phyloP scores from a whole-genome alignment of 1,140 invertebrate species.

The Cydia strobilella region DNA sequence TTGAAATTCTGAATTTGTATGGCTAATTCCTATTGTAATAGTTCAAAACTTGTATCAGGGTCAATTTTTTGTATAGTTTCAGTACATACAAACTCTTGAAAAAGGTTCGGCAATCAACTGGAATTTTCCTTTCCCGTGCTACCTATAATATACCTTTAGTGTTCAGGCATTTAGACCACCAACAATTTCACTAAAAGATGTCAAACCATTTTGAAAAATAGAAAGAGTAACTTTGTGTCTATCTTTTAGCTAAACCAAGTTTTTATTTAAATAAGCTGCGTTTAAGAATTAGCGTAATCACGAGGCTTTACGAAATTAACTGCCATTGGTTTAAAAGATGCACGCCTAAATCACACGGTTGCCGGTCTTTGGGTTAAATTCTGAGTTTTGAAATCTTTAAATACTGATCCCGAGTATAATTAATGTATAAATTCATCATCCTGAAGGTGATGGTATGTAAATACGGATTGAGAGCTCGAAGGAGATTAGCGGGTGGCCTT shows the following conservation, averaged over 20 bases:
- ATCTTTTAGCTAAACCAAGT: too few relatives aligned
- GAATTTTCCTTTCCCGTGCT: neutral
- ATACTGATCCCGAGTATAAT: neutral
- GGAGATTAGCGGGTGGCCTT: slow-evolving; percentile 28
- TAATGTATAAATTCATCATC: slow-evolving; percentile 19
- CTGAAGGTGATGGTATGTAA: slow-evolving; percentile 27
- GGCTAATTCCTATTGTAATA: neutral
- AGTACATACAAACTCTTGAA: neutral
- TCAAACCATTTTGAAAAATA: too few relatives aligned
- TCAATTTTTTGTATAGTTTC: neutral
- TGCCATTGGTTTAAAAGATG: too few relatives aligned
- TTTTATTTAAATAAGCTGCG: too few relatives aligned
- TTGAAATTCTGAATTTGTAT: slow-evolving; percentile 13
- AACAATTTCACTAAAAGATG: too few relatives aligned
- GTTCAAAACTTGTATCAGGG: neutral
- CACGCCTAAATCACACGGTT: neutral
- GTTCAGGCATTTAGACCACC: too few relatives aligned
- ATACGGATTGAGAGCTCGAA: slow-evolving; percentile 6
- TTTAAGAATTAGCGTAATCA: neutral
- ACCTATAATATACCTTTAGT: neutral
- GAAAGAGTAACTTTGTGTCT: too few relatives aligned
- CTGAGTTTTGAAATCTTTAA: neutral
- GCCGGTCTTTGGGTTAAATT: neutral
- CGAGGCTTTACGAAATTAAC: neutral
- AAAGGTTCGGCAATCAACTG: neutral